Percentiles rank a stretch among this genome's conserved stretches.
Evolutionary conservation across 2,888 invertebrate genomes (phyloP).

Genomic region (Coleophora deauratella): DNA sequence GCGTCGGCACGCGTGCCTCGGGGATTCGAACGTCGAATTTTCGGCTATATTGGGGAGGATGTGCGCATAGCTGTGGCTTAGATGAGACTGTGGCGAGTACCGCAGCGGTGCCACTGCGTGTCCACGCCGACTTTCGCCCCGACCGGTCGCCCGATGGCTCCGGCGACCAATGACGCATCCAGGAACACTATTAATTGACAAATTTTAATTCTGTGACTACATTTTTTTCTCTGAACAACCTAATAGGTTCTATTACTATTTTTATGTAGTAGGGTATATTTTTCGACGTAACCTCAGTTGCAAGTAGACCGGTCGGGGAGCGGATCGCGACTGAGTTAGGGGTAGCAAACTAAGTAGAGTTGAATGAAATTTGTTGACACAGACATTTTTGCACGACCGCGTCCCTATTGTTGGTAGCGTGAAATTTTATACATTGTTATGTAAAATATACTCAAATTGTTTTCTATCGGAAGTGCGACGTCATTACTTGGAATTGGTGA

Average conservation of each 20-base stretch:
- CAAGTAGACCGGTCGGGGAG: slow-evolving; percentile 15
- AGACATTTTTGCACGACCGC: slow-evolving; percentile 32
- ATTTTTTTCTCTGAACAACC: slow-evolving; percentile 22
- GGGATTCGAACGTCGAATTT: slow-evolving; percentile 50
- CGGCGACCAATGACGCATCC: slow-evolving; percentile 62
- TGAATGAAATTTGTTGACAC: slow-evolving; percentile 36
- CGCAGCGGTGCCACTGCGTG: slow-evolving; percentile 60
- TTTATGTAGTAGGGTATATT: slow-evolving; percentile 11
- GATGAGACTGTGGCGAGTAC: slow-evolving; percentile 69
- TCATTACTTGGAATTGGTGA: slow-evolving; percentile 31
- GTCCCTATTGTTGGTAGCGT: slow-evolving; percentile 28
- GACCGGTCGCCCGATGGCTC: slow-evolving; percentile 71
- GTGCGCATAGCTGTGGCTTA: slow-evolving; percentile 72
- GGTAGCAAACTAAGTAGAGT: slow-evolving; percentile 26
- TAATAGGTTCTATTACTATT: slow-evolving; percentile 3
- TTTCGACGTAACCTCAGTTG: background rate
- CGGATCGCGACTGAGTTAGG: slow-evolving; percentile 23
- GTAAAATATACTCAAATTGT: slow-evolving; percentile 20
- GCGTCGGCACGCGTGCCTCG: slow-evolving; percentile 48
- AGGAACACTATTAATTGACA: slow-evolving; percentile 56
- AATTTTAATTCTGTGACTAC: slow-evolving; percentile 44
- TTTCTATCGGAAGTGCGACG: slow-evolving; percentile 28
- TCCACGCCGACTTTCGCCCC: slow-evolving; percentile 69
- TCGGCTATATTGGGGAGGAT: slow-evolving; percentile 71
- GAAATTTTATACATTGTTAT: slow-evolving; percentile 27